Percentiles rank a stretch among this genome's conserved stretches.
These are phyloP conservation scores for Falco rusticolus DNA, from an alignment of 2,797 vertebrate genomes.

Conservation along the genomic window DNA sequence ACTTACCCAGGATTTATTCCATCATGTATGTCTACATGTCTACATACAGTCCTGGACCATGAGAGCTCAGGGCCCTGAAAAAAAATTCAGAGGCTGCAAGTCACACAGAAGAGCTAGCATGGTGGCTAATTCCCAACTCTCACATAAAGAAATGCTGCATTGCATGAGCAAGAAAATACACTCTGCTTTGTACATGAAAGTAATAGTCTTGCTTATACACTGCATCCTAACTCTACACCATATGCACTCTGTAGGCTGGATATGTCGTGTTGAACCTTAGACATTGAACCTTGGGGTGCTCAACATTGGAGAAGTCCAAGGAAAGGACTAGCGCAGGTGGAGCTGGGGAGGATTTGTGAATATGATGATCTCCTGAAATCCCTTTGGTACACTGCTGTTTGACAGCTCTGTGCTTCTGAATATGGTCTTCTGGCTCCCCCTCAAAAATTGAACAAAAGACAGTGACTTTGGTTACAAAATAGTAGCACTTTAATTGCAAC, in stretches of 20 bases:
- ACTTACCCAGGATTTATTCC: neutral
- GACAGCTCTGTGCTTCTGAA: neutral
- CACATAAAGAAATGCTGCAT: neutral
- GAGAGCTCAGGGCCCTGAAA: neutral
- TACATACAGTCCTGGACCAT: neutral
- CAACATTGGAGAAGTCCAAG: neutral
- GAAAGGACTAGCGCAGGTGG: neutral
- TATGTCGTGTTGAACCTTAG: neutral
- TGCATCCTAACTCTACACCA: neutral
- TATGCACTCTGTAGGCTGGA: neutral
- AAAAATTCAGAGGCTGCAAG: neutral
- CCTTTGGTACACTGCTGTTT: neutral
- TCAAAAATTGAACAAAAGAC: neutral
- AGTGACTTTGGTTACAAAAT: conserved; percentile 5
- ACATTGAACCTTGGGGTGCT: neutral
- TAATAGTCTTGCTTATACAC: neutral
- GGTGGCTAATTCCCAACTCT: neutral
- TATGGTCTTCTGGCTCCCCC: neutral
- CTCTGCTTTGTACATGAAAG: neutral
- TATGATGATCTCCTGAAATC: neutral
- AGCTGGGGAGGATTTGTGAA: neutral
- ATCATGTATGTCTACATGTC: accelerated
- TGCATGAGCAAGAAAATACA: neutral
- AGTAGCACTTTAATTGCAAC: conserved; percentile 22
- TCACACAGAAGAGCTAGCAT: neutral